Percentiles rank a stretch among this genome's conserved stretches.
Evolutionary conservation across 2,888 invertebrate species (phyloP).

Genomic region (Sussaba pulchella): DNA sequence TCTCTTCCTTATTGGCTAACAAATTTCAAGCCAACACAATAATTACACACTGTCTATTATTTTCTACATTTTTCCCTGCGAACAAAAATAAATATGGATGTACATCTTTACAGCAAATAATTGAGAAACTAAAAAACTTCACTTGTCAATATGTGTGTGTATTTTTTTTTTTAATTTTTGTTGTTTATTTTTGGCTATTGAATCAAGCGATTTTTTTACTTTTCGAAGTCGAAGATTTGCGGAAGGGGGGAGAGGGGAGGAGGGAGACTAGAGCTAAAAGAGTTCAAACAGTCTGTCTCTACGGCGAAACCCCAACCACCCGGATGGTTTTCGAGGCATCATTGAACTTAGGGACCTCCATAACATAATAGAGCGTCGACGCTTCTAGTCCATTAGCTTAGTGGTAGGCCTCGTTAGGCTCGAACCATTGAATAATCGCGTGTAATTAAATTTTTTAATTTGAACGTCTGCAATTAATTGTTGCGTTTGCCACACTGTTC

Average conservation of each 20-base stretch:
- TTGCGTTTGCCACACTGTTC: background rate
- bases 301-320: background rate
- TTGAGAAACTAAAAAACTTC: no score
- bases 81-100: no score
- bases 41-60: background rate
- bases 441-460: slow-evolving; percentile 8
- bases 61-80: background rate
- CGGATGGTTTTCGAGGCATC: slow-evolving; percentile 38
- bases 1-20: background rate
- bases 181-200: no score
- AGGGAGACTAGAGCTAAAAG: background rate
- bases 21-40: slow-evolving; percentile 11
- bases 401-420: slow-evolving; percentile 57
- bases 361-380: slow-evolving; percentile 55
- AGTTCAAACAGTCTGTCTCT: background rate
- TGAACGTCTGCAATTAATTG: background rate
- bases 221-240: no score
- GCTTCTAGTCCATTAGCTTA: slow-evolving; percentile 73
- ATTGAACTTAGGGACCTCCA: slow-evolving; percentile 39
- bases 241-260: no score
- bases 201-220: no score
- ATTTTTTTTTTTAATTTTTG: no score
- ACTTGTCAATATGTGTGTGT: no score
- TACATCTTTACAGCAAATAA: no score
- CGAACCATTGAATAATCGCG: slow-evolving; percentile 42